phyloP scores from a whole-genome alignment of 2,113 vertebrate genomes.

The Pterophyllum scalare region DNA sequence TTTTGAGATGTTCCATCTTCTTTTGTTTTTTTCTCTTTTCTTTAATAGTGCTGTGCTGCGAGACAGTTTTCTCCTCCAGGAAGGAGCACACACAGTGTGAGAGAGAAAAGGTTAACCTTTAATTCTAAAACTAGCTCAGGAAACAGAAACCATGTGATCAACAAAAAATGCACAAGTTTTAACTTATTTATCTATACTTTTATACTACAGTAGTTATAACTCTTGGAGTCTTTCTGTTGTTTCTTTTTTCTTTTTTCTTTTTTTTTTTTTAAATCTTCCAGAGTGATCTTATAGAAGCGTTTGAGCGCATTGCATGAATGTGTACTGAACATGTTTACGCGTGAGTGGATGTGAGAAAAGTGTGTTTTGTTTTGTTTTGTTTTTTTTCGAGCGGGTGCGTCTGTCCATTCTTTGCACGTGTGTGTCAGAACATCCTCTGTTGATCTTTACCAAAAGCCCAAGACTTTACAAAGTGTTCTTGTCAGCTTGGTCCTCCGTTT shows the following conservation, averaged over 20 bases:
- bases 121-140: slow-evolving; percentile 99
- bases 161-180: slow-evolving; percentile 99
- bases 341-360: slow-evolving; percentile 47
- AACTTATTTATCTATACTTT: slow-evolving; percentile 99
- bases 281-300: slow-evolving; percentile 82
- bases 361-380: slow-evolving; percentile 31
- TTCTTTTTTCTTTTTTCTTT: slow-evolving; percentile 75
- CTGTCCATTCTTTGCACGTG: slow-evolving; percentile 61
- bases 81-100: slow-evolving; percentile 99
- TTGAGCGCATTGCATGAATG: slow-evolving; percentile 69
- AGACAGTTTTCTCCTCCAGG: slow-evolving; percentile 97
- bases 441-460: slow-evolving; percentile 92
- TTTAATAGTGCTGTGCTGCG: slow-evolving; percentile 87
- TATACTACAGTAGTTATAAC: slow-evolving; percentile 99
- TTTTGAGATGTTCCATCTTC: slow-evolving; percentile 81
- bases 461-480: slow-evolving; percentile 96
- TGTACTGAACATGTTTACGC: slow-evolving; percentile 70
- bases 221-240: slow-evolving; percentile 96
- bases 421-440: slow-evolving; percentile 85
- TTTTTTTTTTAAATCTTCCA: slow-evolving; percentile 83
- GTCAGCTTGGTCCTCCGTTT: slow-evolving; percentile 96
- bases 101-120: slow-evolving; percentile 89
- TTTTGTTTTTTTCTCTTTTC: slow-evolving; percentile 47
- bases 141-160: slow-evolving; percentile 97
- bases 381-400: slow-evolving; percentile 33